Percentiles rank a stretch among this genome's conserved stretches.
Evolutionary conservation across 2,797 vertebrate genomes (phyloP).

Genomic region (Darevskia mixta): DNA sequence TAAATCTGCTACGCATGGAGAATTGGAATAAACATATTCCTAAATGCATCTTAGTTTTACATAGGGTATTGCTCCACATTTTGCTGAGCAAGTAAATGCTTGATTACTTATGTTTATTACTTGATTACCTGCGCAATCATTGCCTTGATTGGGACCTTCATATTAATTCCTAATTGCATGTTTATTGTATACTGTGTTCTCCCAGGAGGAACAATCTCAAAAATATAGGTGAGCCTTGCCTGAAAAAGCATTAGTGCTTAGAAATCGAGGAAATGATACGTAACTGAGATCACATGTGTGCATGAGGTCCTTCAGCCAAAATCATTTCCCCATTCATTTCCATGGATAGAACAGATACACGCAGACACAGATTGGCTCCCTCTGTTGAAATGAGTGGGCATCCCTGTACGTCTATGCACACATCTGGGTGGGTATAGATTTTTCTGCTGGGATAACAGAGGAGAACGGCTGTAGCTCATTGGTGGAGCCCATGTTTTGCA

Average conservation of each 20-base stretch:
- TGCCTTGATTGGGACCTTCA: neutral
- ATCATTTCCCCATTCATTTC: neutral
- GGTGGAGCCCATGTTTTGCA: neutral
- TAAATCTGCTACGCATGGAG: neutral
- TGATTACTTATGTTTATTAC: slow-evolving; percentile 35
- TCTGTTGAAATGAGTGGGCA: neutral
- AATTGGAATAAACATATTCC: neutral
- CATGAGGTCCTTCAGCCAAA: neutral
- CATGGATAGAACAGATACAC: neutral
- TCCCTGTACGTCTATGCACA: neutral
- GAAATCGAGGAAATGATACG: neutral
- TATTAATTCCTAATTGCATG: slow-evolving; percentile 15
- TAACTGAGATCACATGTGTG: neutral
- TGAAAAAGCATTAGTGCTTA: neutral
- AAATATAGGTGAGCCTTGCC: neutral
- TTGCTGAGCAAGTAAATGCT: slow-evolving; percentile 28
- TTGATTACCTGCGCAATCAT: slow-evolving; percentile 30
- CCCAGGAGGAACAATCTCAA: neutral
- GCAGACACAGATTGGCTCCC: neutral
- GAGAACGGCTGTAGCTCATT: no score
- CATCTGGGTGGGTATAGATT: neutral
- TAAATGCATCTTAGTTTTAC: neutral
- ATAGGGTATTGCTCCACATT: neutral
- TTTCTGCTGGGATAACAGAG: neutral
- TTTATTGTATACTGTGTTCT: slow-evolving; percentile 4